phyloP scores from a whole-genome alignment of 2,113 vertebrate genomes.

The Dunckerocampus dactyliophorus region DNA sequence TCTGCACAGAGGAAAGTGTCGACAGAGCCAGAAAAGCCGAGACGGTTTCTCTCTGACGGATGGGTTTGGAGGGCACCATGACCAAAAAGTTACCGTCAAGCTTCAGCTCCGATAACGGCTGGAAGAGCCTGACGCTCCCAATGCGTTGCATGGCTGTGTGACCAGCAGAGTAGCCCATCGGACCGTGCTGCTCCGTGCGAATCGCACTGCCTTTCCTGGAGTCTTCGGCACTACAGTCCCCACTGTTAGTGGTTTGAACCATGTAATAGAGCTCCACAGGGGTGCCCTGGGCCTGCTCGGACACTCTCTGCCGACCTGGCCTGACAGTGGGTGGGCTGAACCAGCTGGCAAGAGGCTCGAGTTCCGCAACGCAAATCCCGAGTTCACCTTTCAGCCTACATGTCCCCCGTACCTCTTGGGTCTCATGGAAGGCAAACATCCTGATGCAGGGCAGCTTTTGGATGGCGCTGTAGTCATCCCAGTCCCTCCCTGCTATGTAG shows the following conservation, averaged over 20 bases:
- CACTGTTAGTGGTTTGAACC: slow-evolving; percentile 70
- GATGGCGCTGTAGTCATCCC: slow-evolving; percentile 77
- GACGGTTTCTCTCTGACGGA: slow-evolving; percentile 83
- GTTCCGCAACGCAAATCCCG: slow-evolving; percentile 85
- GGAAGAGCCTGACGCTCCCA: slow-evolving; percentile 79
- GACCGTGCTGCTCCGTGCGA: slow-evolving; percentile 69
- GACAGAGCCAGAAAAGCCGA: slow-evolving; percentile 79
- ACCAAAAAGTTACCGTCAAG: slow-evolving; percentile 82
- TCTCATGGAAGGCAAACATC: slow-evolving; percentile 89
- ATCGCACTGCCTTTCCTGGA: slow-evolving; percentile 75
- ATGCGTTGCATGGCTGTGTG: slow-evolving; percentile 81
- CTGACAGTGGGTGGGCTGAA: slow-evolving; percentile 75
- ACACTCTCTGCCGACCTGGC: slow-evolving; percentile 74
- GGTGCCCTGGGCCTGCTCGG: slow-evolving; percentile 74
- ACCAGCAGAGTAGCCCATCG: slow-evolving; percentile 67
- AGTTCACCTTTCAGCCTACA: slow-evolving; percentile 81
- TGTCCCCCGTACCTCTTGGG: slow-evolving; percentile 82
- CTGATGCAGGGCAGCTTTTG: slow-evolving; percentile 85
- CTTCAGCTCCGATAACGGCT: slow-evolving; percentile 76
- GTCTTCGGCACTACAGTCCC: slow-evolving; percentile 79
- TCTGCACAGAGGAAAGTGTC: slow-evolving; percentile 80
- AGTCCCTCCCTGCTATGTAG: slow-evolving; percentile 84
- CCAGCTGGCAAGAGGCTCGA: slow-evolving; percentile 84
- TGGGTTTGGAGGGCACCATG: slow-evolving; percentile 84
- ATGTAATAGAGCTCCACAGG: slow-evolving; percentile 91